Evolutionary conservation across 2,888 invertebrate genomes (phyloP), one percentile per base, ranked within the genome.

Genomic region (Erebia aethiops): DNA sequence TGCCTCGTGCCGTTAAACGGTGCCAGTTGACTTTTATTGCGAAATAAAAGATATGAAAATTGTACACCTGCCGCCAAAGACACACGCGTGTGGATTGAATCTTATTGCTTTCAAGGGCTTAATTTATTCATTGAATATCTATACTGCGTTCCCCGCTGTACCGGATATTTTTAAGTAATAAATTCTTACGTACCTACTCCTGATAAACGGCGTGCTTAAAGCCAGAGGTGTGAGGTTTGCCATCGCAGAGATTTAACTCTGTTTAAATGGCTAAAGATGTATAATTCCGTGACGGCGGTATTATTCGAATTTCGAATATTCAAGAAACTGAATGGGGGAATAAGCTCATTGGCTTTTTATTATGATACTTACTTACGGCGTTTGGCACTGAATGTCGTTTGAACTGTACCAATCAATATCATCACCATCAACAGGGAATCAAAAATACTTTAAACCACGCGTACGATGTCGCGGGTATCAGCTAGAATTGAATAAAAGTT

Each of bases 21-120:
- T 69, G 46, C 54, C 52, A 58, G 65, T 26, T 67, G 69, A 73
- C 63, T 58, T 71, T 71, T 71, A 71, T 57, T 57, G 46, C 49
- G 41, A 66, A 65, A 66, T 66, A 66, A 49, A 71, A 69, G 26
- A 64, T 57, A 64, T 58, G 26, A 16, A 56, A 58, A 57, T 57
- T 67, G 67, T 52, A 61, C 67, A 67, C 67, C 21, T 58, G 26
- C 43, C 46, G n/a, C 21, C 35, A 63, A 57, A 57, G 64, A 14
- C 7, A 18, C 26, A 46, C 13, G 35, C 21, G 26, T 64, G 26
- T 26, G 26, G 11, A 49, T 65, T 49, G 58, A 51, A 60, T 35
- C 16, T 21, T 57, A 56, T 57, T 26, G 46, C 1, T 9, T 16
- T 16, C 56, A 46, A 51, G 67, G 49, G 8, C 49, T 58, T 57